A percentile compares a stretch with the other conserved stretches of the same genome.
These are phyloP conservation scores for Semotilus atromaculatus DNA, from an alignment of 2,797 vertebrate species.

Conservation along the genomic window DNA sequence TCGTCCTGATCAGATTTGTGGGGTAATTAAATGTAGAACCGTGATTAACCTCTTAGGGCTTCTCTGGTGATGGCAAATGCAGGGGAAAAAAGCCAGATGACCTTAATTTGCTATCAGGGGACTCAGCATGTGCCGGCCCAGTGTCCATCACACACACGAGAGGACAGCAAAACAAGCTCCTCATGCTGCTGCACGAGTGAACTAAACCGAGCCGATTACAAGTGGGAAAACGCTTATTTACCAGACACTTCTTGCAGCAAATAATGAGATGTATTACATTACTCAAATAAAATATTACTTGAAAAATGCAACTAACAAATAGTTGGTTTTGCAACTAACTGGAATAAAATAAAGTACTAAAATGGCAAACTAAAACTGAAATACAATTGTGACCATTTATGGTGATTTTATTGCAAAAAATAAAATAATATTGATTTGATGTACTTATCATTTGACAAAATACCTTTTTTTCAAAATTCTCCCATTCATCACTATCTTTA, in stretches of 20 bases:
- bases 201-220: neutral
- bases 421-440: too few relatives aligned
- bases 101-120: conserved; percentile 68
- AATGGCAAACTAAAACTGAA: too few relatives aligned
- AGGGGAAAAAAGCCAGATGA: conserved; percentile 43
- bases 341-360: too few relatives aligned
- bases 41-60: conserved; percentile 41
- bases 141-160: neutral
- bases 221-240: conserved; percentile 18
- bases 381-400: too few relatives aligned
- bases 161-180: conserved; percentile 44
- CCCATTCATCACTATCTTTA: neutral
- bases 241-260: neutral
- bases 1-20: conserved; percentile 16
- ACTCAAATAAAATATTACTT: neutral
- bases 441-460: too few relatives aligned
- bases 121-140: conserved; percentile 33
- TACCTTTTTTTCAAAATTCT: too few relatives aligned
- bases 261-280: neutral
- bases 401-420: too few relatives aligned
- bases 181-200: neutral
- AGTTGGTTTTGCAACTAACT: neutral
- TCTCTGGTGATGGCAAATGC: conserved; percentile 52
- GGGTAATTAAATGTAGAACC: conserved; percentile 39
- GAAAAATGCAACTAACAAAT: neutral